These are phyloP conservation scores for Drosophila hydei DNA, from an alignment of 1,140 invertebrate species.

Conservation along the genomic window DNA sequence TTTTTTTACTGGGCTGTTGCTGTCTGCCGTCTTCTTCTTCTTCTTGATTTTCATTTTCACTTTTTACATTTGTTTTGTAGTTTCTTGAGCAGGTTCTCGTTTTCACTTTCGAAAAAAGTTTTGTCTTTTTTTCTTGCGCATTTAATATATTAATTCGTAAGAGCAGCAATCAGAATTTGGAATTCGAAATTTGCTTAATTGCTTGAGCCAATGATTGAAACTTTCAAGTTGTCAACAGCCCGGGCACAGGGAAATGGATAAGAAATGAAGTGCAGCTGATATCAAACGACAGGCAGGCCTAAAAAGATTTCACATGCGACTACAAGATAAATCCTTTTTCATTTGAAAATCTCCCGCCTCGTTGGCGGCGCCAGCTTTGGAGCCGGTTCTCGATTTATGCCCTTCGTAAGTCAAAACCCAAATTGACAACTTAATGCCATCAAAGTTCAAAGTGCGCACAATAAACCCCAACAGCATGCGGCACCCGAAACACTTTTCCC, in stretches of 20 bases:
- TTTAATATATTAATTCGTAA: slow-evolving; percentile 16
- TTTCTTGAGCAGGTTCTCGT: slow-evolving; percentile 59
- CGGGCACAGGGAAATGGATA: not conserved
- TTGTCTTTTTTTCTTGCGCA: slow-evolving; percentile 15
- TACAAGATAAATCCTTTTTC: slow-evolving; percentile 47
- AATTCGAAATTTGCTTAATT: slow-evolving; percentile 7
- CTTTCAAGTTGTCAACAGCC: not conserved
- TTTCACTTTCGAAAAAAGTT: slow-evolving; percentile 68
- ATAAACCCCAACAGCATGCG: slow-evolving; percentile 42
- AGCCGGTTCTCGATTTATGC: slow-evolving; percentile 35
- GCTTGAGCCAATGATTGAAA: slow-evolving; percentile 10
- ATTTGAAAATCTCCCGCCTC: slow-evolving; percentile 30
- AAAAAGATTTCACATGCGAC: slow-evolving; percentile 24
- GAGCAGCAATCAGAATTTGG: slow-evolving; percentile 1
- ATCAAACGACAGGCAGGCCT: slow-evolving; percentile 28
- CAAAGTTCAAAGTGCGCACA: slow-evolving; percentile 75
- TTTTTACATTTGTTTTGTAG: slow-evolving; percentile 50
- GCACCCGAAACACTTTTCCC: slow-evolving; percentile 11
- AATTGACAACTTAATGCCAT: slow-evolving; percentile 80
- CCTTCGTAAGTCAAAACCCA: slow-evolving; percentile 64
- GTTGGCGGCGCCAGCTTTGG: slow-evolving; percentile 14
- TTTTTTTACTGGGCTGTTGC: slow-evolving; percentile 14
- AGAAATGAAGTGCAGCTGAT: slow-evolving; percentile 1
- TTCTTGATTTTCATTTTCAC: slow-evolving; percentile 70
- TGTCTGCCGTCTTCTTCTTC: slow-evolving; percentile 18